These are phyloP conservation scores for Coecobrya sp. DNA, from an alignment of 2,888 invertebrate species.

Conservation along the genomic window DNA sequence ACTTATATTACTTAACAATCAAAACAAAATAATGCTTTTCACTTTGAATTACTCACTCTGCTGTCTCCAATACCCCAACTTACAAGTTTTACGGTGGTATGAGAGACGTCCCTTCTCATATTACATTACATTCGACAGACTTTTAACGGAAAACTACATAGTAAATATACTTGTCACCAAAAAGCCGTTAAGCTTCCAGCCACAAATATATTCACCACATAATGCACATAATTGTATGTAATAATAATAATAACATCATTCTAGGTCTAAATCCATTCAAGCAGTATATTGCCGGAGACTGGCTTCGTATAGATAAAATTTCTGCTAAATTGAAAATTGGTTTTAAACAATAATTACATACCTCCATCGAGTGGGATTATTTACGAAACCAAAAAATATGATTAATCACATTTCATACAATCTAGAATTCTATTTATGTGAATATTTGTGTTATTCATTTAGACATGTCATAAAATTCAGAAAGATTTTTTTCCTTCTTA, in stretches of 20 bases:
- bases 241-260: conserved; percentile 13
- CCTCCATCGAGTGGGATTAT: neutral
- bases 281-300: conserved; percentile 13
- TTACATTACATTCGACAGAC: conserved; percentile 51
- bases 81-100: neutral
- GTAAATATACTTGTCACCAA: conserved; percentile 27
- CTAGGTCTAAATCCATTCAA: conserved; percentile 39
- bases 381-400: conserved; percentile 48
- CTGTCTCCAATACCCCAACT: conserved; percentile 6
- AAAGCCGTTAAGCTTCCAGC: neutral
- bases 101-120: conserved; percentile 45
- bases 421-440: conserved; percentile 46
- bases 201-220: conserved; percentile 41
- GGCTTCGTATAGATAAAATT: conserved; percentile 9
- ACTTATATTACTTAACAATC: conserved; percentile 56
- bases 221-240: neutral
- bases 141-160: conserved; percentile 66
- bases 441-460: conserved; percentile 64
- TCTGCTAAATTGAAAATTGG: neutral
- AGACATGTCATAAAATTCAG: conserved; percentile 41
- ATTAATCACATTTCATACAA: conserved; percentile 71
- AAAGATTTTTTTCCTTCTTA: conserved; percentile 38
- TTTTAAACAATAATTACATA: neutral
- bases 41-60: conserved; percentile 21
- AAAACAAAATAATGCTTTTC: conserved; percentile 47